phyloP scores from a whole-genome alignment of 2,888 invertebrate genomes.

The Galerucella nymphaeae region DNA sequence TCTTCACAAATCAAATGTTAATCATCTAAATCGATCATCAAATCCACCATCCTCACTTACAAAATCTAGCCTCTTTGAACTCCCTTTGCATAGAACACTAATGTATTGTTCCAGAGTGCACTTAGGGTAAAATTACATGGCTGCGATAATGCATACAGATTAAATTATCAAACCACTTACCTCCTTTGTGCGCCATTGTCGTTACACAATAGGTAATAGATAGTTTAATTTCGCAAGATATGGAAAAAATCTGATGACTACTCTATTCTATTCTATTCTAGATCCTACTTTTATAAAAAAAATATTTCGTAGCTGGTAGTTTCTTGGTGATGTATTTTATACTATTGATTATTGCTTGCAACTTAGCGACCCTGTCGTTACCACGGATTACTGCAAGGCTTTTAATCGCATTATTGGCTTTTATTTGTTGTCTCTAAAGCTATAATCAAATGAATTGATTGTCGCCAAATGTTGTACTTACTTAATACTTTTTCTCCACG shows the following conservation, averaged over 20 bases:
- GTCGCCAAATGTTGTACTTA: too few species aligned
- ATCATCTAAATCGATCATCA: not conserved
- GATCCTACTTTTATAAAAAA: not conserved
- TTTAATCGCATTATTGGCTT: too few species aligned
- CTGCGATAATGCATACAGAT: slow-evolving; percentile 2
- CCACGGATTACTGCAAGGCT: too few species aligned
- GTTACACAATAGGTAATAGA: slow-evolving; percentile 1
- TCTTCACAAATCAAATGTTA: not conserved
- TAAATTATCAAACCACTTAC: slow-evolving; percentile 2
- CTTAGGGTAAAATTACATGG: slow-evolving; percentile 2
- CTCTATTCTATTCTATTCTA: not conserved
- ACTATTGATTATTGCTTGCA: too few species aligned
- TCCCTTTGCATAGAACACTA: not conserved
- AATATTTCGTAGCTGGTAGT: too few species aligned
- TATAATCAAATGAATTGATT: too few species aligned
- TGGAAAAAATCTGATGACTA: not conserved
- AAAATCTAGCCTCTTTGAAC: not conserved
- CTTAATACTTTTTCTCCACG: too few species aligned
- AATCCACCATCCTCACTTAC: not conserved
- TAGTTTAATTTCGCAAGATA: not conserved
- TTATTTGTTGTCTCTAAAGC: too few species aligned
- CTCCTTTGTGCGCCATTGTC: not conserved
- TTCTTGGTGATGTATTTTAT: too few species aligned
- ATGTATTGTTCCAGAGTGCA: slow-evolving; percentile 1
- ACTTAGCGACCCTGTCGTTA: too few species aligned